Conservation (phyloP, 2,888 invertebrate species). For the Sesamia inferens region DNA sequence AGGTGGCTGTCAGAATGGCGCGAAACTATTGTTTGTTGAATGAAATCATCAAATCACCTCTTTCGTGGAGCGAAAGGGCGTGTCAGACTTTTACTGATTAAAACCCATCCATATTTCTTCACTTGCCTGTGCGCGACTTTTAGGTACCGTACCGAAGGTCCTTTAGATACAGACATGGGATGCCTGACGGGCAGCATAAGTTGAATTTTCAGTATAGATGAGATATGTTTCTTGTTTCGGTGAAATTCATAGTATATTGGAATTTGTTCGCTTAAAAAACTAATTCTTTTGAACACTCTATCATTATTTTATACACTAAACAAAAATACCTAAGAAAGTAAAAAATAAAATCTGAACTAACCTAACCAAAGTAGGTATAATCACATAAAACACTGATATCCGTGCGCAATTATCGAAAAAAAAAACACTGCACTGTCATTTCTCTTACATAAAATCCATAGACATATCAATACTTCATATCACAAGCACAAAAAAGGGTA, state of each 20-base stretch:
- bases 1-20: not conserved
- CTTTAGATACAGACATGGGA: not conserved
- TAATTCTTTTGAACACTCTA: not conserved
- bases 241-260: not conserved
- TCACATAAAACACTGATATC: conserved; percentile 21
- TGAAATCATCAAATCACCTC: too few relatives aligned
- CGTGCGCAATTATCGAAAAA: not conserved
- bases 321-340: not conserved
- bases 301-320: not conserved
- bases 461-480: too few relatives aligned
- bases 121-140: too few relatives aligned
- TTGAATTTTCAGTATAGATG: not conserved
- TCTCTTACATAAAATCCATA: conserved; percentile 6
- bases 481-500: not conserved
- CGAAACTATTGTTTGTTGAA: not conserved
- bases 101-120: too few relatives aligned
- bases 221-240: not conserved
- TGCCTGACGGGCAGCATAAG: not conserved
- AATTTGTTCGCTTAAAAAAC: not conserved
- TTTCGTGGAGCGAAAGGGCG: too few relatives aligned
- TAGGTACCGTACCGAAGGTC: not conserved
- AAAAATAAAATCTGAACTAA: not conserved
- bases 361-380: not conserved
- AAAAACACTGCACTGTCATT: conserved; percentile 9
- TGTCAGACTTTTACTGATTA: too few relatives aligned